phyloP scores from a whole-genome alignment of 2,888 invertebrate genomes.

The Willowsia nigromaculata region DNA sequence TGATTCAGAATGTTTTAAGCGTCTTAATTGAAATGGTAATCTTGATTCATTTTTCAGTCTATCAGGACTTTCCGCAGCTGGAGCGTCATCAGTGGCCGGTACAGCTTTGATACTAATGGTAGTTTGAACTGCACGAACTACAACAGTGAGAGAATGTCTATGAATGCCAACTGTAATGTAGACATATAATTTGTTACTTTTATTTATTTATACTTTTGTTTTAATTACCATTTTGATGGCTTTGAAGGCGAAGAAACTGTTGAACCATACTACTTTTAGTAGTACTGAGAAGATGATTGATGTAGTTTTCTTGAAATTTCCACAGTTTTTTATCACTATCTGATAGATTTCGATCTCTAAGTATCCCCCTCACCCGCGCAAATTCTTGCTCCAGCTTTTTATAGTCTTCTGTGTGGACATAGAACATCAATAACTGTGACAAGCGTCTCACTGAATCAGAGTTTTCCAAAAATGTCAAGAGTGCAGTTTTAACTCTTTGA shows the following conservation, averaged over 20 bases:
- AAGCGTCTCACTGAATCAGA: conserved; percentile 46
- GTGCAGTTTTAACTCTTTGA: not conserved
- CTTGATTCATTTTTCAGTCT: not conserved
- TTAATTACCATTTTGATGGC: not conserved
- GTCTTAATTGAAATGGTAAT: conserved; percentile 65
- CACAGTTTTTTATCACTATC: conserved; percentile 39
- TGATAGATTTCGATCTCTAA: not conserved
- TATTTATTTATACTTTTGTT: not conserved
- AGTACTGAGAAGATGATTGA: conserved; percentile 29
- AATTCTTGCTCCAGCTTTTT: conserved; percentile 57
- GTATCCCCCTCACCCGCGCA: not conserved
- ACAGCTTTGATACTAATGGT: conserved; percentile 33
- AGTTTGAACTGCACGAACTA: conserved; percentile 4
- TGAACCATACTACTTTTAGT: conserved; percentile 18
- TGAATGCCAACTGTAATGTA: too few relatives aligned
- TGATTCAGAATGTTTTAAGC: conserved; percentile 46
- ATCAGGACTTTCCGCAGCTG: not conserved
- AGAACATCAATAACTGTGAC: conserved; percentile 50
- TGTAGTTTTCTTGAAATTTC: conserved; percentile 60
- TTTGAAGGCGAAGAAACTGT: conserved; percentile 41
- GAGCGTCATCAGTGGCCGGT: not conserved
- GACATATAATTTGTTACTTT: too few relatives aligned
- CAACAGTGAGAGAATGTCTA: too few relatives aligned
- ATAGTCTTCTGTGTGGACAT: conserved; percentile 63
- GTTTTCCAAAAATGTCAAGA: conserved; percentile 55